phyloP scores from a whole-genome alignment of 2,113 vertebrate genomes.

The Mohoua ochrocephala region DNA sequence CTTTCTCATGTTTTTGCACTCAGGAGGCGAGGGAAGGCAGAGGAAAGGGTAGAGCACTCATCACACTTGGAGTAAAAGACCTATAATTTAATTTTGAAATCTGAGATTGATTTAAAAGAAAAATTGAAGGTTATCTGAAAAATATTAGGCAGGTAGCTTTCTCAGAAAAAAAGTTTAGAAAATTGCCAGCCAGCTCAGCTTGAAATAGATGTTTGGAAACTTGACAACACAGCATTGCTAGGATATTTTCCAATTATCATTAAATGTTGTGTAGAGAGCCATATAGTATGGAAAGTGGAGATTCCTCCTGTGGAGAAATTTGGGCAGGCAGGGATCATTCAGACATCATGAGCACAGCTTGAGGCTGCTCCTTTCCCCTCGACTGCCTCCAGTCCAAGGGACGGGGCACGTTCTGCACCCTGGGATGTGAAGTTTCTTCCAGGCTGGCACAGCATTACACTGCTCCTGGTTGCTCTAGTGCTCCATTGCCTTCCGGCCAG shows the following conservation, averaged over 20 bases:
- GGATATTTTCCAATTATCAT: background rate
- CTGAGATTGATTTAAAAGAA: background rate
- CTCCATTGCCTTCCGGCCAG: background rate
- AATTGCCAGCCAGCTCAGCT: background rate
- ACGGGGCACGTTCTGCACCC: background rate
- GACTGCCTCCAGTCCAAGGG: background rate
- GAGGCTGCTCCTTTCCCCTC: background rate
- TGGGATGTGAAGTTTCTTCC: background rate
- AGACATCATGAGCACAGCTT: background rate
- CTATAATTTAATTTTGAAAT: background rate
- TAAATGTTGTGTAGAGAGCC: background rate
- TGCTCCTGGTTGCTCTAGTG: background rate
- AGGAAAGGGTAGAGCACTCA: background rate
- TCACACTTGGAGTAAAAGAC: background rate
- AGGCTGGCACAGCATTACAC: too few relatives aligned
- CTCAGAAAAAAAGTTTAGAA: background rate
- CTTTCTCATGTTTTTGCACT: background rate
- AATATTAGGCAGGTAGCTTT: background rate
- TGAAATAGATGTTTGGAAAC: background rate
- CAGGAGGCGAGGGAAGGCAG: background rate
- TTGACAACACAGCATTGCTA: background rate
- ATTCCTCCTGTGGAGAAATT: background rate
- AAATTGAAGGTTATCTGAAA: background rate
- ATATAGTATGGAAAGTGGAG: background rate
- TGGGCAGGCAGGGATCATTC: background rate